Evolutionary conservation across 2,113 vertebrate genomes (phyloP).

Genomic region (Cyrtonyx montezumae): DNA sequence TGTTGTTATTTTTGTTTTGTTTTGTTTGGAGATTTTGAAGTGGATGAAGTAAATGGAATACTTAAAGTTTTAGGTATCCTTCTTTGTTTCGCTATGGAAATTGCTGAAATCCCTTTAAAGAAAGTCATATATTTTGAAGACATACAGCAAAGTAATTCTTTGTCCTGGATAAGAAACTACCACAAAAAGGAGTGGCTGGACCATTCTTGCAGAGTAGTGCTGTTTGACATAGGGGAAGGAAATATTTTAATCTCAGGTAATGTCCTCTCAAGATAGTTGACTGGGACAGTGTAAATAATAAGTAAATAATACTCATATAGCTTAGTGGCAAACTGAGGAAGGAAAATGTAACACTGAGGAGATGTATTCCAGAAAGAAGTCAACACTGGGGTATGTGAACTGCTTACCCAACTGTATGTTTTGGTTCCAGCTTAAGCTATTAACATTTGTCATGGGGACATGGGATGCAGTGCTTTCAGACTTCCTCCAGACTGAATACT

Average conservation of each 20-base stretch:
- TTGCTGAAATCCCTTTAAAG: not conserved
- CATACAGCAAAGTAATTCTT: not conserved
- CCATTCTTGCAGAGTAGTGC: not conserved
- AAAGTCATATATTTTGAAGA: not conserved
- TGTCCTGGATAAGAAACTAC: not conserved
- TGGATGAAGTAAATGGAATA: not conserved
- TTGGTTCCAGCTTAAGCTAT: not conserved
- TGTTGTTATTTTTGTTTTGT: not conserved
- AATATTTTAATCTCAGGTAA: not conserved
- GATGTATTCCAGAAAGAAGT: not conserved
- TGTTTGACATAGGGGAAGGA: not conserved
- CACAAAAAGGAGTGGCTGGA: not conserved
- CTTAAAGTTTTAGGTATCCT: not conserved
- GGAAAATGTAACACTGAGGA: not conserved
- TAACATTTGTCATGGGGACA: not conserved
- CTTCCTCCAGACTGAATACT: not conserved
- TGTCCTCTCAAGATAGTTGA: not conserved
- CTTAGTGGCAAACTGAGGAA: not conserved
- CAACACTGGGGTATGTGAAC: rapidly evolving
- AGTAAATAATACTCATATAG: not conserved
- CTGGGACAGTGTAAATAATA: not conserved
- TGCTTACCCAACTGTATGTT: not conserved
- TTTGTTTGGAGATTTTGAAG: not conserved
- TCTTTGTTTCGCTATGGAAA: not conserved
- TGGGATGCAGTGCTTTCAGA: not conserved